Evolutionary conservation across 2,888 invertebrate species (phyloP).

Genomic region (Tachina grossa): DNA sequence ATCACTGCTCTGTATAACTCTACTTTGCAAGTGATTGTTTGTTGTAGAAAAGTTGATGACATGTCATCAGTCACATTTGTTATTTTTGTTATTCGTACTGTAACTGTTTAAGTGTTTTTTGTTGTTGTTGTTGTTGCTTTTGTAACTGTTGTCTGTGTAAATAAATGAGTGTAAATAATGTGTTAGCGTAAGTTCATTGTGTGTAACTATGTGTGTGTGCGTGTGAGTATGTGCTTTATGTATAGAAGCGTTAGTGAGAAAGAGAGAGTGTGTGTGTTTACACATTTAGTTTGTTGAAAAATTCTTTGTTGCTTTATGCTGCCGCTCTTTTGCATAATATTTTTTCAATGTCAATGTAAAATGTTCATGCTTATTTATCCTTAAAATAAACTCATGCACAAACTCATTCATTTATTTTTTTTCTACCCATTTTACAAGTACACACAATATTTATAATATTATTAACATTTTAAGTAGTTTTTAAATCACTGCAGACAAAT

Average conservation of each 20-base stretch:
- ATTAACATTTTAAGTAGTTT: constrained; percentile 81
- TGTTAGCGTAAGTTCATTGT: constrained; percentile 33
- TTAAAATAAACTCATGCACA: constrained; percentile 43
- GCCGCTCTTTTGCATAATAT: constrained; percentile 61
- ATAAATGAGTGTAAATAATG: constrained; percentile 69
- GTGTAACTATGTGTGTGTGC: constrained; percentile 6
- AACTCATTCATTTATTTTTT: constrained; percentile 36
- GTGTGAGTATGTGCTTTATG: background rate
- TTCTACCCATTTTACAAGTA: background rate
- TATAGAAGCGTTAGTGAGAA: no score
- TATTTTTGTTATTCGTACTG: constrained; percentile 28
- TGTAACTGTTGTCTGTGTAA: constrained; percentile 66
- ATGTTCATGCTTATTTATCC: constrained; percentile 67
- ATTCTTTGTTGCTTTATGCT: constrained; percentile 30
- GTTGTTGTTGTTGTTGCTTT: constrained; percentile 31
- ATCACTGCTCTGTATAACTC: constrained; percentile 24
- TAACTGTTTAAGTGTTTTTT: constrained; percentile 26
- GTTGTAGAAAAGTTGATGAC: constrained; percentile 71
- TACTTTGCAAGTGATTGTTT: constrained; percentile 62
- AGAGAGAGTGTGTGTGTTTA: background rate
- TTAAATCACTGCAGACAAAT: constrained; percentile 82
- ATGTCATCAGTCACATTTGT: constrained; percentile 74
- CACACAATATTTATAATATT: constrained; percentile 70
- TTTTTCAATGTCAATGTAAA: constrained; percentile 73
- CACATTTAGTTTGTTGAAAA: constrained; percentile 29